Percentiles rank a stretch among this genome's conserved stretches.
phyloP scores from a whole-genome alignment of 1,140 invertebrate species.

The Drosophila novamexicana region DNA sequence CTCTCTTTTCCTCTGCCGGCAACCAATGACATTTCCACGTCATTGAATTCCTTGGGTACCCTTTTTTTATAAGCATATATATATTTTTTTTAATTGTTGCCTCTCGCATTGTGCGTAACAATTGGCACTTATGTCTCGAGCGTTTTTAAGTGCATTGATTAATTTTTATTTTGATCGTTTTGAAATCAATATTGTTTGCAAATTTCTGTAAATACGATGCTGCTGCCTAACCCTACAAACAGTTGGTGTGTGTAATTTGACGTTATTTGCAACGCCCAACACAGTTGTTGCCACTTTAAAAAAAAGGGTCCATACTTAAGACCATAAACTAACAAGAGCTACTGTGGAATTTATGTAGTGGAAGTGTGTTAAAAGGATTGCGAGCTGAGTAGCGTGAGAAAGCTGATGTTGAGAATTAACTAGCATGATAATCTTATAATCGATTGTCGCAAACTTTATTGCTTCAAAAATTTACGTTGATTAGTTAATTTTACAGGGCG shows the following conservation, averaged over 20 bases:
- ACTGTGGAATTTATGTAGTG: constrained; percentile 64
- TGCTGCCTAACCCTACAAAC: constrained; percentile 20
- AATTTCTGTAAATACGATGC: constrained; percentile 70
- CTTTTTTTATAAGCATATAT: constrained; percentile 36
- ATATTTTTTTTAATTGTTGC: constrained; percentile 45
- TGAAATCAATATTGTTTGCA: constrained; percentile 82
- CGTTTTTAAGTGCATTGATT: constrained; percentile 79
- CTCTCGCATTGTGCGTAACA: constrained; percentile 46
- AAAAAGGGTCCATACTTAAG: constrained; percentile 18
- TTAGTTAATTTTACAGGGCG: not conserved
- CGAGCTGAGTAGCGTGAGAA: constrained; percentile 56
- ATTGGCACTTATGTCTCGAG: constrained; percentile 54
- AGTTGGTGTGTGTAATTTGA: constrained; percentile 80
- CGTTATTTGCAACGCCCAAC: constrained; percentile 69
- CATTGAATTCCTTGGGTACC: constrained; percentile 51
- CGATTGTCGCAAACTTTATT: not conserved
- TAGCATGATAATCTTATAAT: not conserved
- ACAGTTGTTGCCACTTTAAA: constrained; percentile 41
- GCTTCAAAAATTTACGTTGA: no score
- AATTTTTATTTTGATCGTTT: constrained; percentile 81
- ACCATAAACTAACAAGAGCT: constrained; percentile 7
- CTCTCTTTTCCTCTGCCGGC: not conserved
- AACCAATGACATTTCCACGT: constrained; percentile 60
- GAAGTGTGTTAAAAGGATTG: constrained; percentile 58
- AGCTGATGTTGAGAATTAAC: constrained; percentile 13